Conservation (phyloP, 2,797 vertebrate genomes). For the Aselliscus stoliczkanus region DNA sequence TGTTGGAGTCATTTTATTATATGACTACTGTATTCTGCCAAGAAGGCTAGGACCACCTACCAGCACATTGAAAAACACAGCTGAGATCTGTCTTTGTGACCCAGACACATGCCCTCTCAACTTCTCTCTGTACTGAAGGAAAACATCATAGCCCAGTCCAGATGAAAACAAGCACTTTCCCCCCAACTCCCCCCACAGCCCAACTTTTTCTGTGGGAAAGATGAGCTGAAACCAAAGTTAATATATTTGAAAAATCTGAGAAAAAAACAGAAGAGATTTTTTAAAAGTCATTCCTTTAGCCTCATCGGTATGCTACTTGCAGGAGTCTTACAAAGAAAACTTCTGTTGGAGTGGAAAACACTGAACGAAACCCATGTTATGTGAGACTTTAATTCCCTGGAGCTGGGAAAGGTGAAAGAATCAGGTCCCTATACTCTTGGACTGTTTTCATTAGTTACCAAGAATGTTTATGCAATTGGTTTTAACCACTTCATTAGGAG, state of each 20-base stretch:
- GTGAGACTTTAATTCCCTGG: conserved; percentile 62
- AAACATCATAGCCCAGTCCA: conserved; percentile 42
- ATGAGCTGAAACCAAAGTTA: conserved; percentile 70
- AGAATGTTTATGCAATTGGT: conserved; percentile 78
- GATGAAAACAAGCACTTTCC: conserved; percentile 45
- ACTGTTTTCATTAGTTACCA: conserved; percentile 77
- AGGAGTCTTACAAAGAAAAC: conserved; percentile 69
- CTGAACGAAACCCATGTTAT: conserved; percentile 52
- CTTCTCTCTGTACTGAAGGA: conserved; percentile 35
- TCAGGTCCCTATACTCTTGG: conserved; percentile 57
- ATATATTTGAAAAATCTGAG: conserved; percentile 72
- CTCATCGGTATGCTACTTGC: conserved; percentile 52
- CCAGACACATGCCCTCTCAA: conserved; percentile 33
- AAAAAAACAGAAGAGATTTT: conserved; percentile 61
- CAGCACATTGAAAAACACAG: conserved; percentile 23
- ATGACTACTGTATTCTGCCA: conserved; percentile 31
- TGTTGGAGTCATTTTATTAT: conserved; percentile 58
- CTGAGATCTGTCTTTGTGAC: conserved; percentile 58
- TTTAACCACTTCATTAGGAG: conserved; percentile 76
- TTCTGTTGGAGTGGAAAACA: conserved; percentile 59
- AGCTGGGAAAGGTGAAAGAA: conserved; percentile 41
- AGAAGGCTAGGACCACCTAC: conserved; percentile 40
- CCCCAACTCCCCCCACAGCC: neutral
- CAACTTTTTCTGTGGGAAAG: conserved; percentile 57
- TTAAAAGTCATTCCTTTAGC: conserved; percentile 57